A percentile compares a stretch with the other conserved stretches of the same genome.
Conservation (phyloP, 2,888 invertebrate genomes). For the Drosophila cracens region DNA sequence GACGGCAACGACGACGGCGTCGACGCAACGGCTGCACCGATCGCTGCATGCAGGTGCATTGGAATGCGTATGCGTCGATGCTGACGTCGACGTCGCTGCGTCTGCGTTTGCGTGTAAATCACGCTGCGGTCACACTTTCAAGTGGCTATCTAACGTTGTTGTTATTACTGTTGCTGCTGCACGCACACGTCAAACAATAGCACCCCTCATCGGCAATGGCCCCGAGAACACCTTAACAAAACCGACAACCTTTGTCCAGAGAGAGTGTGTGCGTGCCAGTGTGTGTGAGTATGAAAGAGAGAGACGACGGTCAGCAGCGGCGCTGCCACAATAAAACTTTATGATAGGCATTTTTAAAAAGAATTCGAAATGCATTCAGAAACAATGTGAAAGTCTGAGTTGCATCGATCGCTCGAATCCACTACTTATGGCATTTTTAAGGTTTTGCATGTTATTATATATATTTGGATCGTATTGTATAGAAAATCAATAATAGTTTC, state of each 20-base stretch:
- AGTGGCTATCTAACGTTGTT: slow-evolving; percentile 65
- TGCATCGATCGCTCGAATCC: slow-evolving; percentile 26
- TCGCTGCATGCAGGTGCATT: slow-evolving; percentile 70
- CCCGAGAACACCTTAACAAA: slow-evolving; percentile 71
- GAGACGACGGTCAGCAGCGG: slow-evolving; percentile 59
- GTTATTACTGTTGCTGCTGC: slow-evolving; percentile 38
- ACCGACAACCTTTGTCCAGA: slow-evolving; percentile 71
- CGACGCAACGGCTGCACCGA: slow-evolving; percentile 25
- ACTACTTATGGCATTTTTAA: slow-evolving; percentile 15
- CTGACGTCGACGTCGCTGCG: slow-evolving; percentile 54
- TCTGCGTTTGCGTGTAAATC: slow-evolving; percentile 67
- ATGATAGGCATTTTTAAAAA: slow-evolving; percentile 75
- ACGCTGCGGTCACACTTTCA: slow-evolving; percentile 81
- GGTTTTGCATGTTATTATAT: not conserved
- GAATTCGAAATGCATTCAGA: slow-evolving; percentile 70
- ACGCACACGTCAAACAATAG: slow-evolving; percentile 73
- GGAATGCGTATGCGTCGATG: slow-evolving; percentile 71
- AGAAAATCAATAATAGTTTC: not conserved
- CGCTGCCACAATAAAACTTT: slow-evolving; percentile 75
- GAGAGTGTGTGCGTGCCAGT: slow-evolving; percentile 25
- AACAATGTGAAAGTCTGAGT: slow-evolving; percentile 55
- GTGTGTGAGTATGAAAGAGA: slow-evolving; percentile 30
- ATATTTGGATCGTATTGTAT: not conserved
- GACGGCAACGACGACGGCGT: slow-evolving; percentile 30
- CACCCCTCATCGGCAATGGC: slow-evolving; percentile 59